phyloP scores from a whole-genome alignment of 92 coral and sea anemone species.

The Palythoa grandiflora region DNA sequence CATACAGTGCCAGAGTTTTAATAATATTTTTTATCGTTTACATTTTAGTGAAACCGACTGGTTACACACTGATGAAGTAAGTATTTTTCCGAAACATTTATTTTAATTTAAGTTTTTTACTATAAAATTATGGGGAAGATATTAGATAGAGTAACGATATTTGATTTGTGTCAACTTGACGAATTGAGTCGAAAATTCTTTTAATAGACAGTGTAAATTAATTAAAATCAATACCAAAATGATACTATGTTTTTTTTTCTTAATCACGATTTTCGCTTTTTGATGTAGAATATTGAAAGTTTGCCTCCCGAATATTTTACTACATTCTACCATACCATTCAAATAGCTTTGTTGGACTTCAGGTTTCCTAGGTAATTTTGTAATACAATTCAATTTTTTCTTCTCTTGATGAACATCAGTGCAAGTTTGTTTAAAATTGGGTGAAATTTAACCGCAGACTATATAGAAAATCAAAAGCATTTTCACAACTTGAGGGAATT shows the following conservation, averaged over 20 bases:
- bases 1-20: neutral
- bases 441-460: too few relatives aligned
- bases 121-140: neutral
- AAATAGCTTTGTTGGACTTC: neutral
- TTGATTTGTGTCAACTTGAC: neutral
- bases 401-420: too few relatives aligned
- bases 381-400: neutral
- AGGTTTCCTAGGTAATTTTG: neutral
- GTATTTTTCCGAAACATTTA: constrained; percentile 34
- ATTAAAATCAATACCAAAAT: neutral
- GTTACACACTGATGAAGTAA: constrained; percentile 86
- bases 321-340: neutral
- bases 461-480: too few relatives aligned
- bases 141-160: neutral
- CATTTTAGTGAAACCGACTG: constrained; percentile 64
- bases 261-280: neutral
- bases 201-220: too few relatives aligned
- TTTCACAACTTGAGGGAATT: too few relatives aligned
- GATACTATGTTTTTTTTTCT: neutral
- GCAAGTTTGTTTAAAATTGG: too few relatives aligned
- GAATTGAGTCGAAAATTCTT: too few relatives aligned
- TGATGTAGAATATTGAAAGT: neutral
- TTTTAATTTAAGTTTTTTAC: neutral
- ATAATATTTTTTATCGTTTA: neutral
- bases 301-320: neutral